These are phyloP conservation scores for Aphaenogaster rudis DNA, from an alignment of 1,140 invertebrate genomes.

Conservation along the genomic window DNA sequence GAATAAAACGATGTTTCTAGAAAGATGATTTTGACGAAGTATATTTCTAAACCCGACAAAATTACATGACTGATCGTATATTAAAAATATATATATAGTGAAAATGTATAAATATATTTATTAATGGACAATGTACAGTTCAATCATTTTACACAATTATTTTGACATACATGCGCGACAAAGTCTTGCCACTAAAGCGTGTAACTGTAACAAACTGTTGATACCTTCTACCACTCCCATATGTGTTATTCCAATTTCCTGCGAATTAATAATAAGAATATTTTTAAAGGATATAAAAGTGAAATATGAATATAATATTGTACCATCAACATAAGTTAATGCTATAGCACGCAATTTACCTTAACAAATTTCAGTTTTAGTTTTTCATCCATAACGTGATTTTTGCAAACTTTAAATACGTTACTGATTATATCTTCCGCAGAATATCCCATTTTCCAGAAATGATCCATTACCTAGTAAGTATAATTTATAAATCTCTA, in stretches of 20 bases:
- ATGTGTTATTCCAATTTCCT: constrained; percentile 97
- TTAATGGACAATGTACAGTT: not conserved
- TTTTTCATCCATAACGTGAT: constrained; percentile 92
- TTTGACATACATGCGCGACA: constrained; percentile 86
- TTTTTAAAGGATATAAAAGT: constrained; percentile 13
- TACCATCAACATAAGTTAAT: not conserved
- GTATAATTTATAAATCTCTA: constrained; percentile 24
- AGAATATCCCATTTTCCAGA: constrained; percentile 98
- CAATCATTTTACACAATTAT: constrained; percentile 17
- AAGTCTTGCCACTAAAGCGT: constrained; percentile 94
- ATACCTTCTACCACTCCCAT: constrained; percentile 96
- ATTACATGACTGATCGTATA: constrained; percentile 24
- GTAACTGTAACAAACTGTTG: constrained; percentile 95
- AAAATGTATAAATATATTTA: constrained; percentile 64
- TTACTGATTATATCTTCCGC: constrained; percentile 98
- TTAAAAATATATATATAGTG: constrained; percentile 59
- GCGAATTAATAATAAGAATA: constrained; percentile 80
- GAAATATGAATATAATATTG: not conserved
- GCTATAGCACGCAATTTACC: constrained; percentile 86
- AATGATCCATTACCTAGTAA: constrained; percentile 91
- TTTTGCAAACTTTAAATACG: constrained; percentile 97
- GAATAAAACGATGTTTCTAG: constrained; percentile 32
- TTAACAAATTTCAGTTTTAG: constrained; percentile 96
- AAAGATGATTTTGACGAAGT: not conserved
- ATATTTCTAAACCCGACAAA: constrained; percentile 11